A percentile compares a stretch with the other conserved stretches of the same genome.
Conservation (phyloP, 1,140 invertebrate species). For the Vanessa tameamea region DNA sequence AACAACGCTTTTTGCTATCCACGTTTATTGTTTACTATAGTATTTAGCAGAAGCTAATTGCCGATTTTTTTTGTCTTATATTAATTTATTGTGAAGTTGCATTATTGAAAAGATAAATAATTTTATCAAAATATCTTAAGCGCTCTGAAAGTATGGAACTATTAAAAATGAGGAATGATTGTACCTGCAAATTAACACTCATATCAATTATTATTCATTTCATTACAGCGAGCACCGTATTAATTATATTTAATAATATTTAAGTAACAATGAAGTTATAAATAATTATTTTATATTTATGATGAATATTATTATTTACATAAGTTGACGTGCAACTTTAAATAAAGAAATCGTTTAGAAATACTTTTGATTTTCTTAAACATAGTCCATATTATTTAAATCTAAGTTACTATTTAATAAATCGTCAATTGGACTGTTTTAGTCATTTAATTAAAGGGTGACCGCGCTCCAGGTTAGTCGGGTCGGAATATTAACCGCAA, state of each 20-base stretch:
- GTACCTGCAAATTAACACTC: not conserved
- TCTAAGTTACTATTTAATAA: constrained; percentile 55
- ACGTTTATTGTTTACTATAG: constrained; percentile 63
- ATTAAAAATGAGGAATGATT: constrained; percentile 5
- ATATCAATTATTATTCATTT: constrained; percentile 1
- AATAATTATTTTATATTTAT: constrained; percentile 13
- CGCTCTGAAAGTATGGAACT: not conserved
- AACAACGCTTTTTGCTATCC: constrained; percentile 61
- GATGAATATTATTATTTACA: constrained; percentile 7
- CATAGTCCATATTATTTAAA: constrained; percentile 4
- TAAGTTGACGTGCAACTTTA: not conserved
- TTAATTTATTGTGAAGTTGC: constrained; percentile 28
- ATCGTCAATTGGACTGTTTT: constrained; percentile 74
- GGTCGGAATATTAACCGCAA: constrained; percentile 79
- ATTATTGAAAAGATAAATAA: constrained; percentile 8
- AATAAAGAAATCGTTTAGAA: not conserved
- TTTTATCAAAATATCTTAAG: not conserved
- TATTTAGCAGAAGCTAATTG: constrained; percentile 42
- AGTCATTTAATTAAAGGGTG: constrained; percentile 79
- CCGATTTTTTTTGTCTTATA: constrained; percentile 48
- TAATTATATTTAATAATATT: not conserved
- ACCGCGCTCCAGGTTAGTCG: constrained; percentile 65
- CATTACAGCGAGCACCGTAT: not conserved
- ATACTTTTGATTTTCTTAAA: not conserved
- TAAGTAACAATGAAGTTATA: not conserved